Percentiles rank a stretch among this genome's conserved stretches.
Evolutionary conservation across 2,113 vertebrate species (phyloP).

Genomic region (Psittacula cyanocephala): DNA sequence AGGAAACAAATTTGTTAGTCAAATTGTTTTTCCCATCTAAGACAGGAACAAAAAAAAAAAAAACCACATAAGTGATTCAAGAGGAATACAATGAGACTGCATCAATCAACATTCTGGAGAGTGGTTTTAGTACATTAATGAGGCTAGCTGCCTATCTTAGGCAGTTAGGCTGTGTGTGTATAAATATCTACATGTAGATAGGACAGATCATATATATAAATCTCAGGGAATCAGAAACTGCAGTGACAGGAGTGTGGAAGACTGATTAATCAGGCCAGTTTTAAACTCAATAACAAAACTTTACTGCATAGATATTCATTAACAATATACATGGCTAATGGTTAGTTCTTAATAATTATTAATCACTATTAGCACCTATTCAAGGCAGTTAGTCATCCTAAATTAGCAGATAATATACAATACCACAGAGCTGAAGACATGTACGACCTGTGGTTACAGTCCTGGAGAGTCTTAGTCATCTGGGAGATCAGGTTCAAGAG

Average conservation of each 20-base stretch:
- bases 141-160: too few relatives aligned
- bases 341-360: neutral
- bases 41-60: neutral
- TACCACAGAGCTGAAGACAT: neutral
- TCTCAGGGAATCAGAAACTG: neutral
- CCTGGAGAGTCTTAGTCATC: neutral
- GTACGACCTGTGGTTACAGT: neutral
- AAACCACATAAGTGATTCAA: neutral
- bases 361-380: neutral
- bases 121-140: neutral
- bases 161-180: neutral
- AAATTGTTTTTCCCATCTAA: neutral
- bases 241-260: fast-evolving
- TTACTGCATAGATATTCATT: slow-evolving; percentile 34
- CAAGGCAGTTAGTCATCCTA: neutral
- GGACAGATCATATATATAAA: neutral
- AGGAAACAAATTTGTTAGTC: neutral
- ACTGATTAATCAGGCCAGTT: slow-evolving; percentile 8
- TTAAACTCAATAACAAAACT: slow-evolving; percentile 24
- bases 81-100: neutral
- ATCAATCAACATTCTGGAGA: neutral
- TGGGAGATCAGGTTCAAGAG: neutral
- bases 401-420: neutral
- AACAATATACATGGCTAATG: neutral
- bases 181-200: neutral